Conservation (phyloP, 2,888 invertebrate genomes). For the Nomada lathburiana region DNA sequence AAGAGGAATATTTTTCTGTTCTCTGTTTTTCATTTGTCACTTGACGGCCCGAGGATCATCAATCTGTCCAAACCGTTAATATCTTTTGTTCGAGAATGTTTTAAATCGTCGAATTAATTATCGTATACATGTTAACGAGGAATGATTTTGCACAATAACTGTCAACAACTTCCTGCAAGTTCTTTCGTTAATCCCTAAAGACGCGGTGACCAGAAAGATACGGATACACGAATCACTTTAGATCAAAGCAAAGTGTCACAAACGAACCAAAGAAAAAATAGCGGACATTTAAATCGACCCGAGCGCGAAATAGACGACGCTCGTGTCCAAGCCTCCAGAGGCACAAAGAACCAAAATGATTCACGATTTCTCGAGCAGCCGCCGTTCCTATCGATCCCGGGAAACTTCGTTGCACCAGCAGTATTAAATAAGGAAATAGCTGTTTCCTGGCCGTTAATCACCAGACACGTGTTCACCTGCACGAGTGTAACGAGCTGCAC, state of each 20-base stretch:
- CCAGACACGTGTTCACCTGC: constrained; percentile 32
- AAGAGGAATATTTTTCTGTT: no score
- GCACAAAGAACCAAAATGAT: constrained; percentile 25
- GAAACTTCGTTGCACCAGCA: constrained; percentile 18
- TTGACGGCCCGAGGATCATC: neutral
- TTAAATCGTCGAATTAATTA: neutral
- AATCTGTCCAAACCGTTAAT: neutral
- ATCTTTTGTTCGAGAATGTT: neutral
- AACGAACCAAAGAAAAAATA: neutral
- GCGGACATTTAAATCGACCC: neutral
- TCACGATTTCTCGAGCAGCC: constrained; percentile 33
- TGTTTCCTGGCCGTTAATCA: constrained; percentile 54
- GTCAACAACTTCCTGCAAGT: no score
- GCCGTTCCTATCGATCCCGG: constrained; percentile 32
- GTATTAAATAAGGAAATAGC: constrained; percentile 41
- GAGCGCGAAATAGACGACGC: no score
- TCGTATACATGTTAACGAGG: neutral
- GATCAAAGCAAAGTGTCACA: neutral
- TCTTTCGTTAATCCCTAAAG: no score
- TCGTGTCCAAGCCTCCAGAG: neutral
- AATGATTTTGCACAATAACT: no score
- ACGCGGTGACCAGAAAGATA: neutral
- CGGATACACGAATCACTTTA: neutral
- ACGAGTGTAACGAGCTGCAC: neutral
- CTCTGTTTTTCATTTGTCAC: neutral